Evolutionary conservation across 2,888 invertebrate species (phyloP).

Genomic region (Drosophila testacea): DNA sequence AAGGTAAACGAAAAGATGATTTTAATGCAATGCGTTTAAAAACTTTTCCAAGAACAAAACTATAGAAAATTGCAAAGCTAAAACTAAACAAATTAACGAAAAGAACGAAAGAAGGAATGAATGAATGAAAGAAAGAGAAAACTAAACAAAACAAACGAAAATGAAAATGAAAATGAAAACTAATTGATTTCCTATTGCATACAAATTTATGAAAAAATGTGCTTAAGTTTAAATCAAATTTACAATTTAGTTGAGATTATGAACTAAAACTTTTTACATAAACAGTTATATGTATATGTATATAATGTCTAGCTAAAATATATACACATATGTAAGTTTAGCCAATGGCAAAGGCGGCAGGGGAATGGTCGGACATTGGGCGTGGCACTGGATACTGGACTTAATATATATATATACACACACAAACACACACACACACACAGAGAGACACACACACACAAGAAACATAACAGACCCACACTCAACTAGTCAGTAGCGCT

Average conservation of each 20-base stretch:
- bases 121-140: no score
- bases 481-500: conserved; percentile 46
- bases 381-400: conserved; percentile 39
- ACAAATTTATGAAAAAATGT: conserved; percentile 75
- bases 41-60: conserved; percentile 40
- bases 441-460: neutral
- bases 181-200: conserved; percentile 75
- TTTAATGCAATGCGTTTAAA: conserved; percentile 52
- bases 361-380: conserved; percentile 41
- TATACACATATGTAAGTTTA: conserved; percentile 57
- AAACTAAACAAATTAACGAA: conserved; percentile 32
- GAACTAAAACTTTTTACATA: conserved; percentile 62
- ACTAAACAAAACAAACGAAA: neutral
- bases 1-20: conserved; percentile 43
- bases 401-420: neutral
- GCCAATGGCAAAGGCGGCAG: conserved; percentile 52
- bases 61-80: conserved; percentile 23
- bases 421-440: neutral
- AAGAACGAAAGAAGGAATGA: conserved; percentile 6
- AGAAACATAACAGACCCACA: neutral
- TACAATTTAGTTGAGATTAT: conserved; percentile 80
- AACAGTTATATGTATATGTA: conserved; percentile 36
- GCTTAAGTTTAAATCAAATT: conserved; percentile 80
- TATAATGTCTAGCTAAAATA: conserved; percentile 50
- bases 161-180: conserved; percentile 25